A percentile compares a stretch with the other conserved stretches of the same genome.
Evolutionary conservation across 2,797 vertebrate species (phyloP).

Genomic region (Anniella stebbinsi): DNA sequence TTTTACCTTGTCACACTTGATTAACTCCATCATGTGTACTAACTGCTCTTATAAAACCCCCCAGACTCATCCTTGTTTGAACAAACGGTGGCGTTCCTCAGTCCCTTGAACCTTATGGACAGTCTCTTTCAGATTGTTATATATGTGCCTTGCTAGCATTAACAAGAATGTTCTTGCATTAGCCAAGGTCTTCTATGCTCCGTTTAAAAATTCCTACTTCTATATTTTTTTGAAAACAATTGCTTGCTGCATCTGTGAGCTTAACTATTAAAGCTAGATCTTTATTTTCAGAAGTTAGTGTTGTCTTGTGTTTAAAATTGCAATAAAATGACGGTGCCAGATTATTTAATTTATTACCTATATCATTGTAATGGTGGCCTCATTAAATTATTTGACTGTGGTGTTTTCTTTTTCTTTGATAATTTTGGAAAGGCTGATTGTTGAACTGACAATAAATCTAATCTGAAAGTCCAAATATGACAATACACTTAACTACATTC

Average conservation of each 20-base stretch:
- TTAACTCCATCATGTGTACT: slow-evolving; percentile 57
- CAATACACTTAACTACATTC: background rate
- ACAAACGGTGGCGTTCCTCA: slow-evolving; percentile 64
- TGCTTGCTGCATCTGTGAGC: background rate
- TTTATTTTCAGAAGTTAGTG: background rate
- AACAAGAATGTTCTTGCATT: slow-evolving; percentile 10
- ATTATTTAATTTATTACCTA: background rate
- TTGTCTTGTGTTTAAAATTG: background rate
- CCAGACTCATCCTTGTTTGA: slow-evolving; percentile 44
- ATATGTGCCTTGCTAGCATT: background rate
- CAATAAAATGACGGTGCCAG: background rate
- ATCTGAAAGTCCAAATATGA: background rate
- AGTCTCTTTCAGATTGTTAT: slow-evolving; percentile 22
- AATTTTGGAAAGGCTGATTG: background rate
- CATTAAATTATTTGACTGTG: background rate
- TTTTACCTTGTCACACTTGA: slow-evolving; percentile 59
- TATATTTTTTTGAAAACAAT: slow-evolving; percentile 28
- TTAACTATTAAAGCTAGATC: background rate
- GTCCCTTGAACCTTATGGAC: slow-evolving; percentile 63
- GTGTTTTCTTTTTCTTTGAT: background rate
- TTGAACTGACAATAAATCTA: background rate
- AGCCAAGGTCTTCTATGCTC: background rate
- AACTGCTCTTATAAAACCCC: slow-evolving; percentile 57
- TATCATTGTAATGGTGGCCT: background rate
- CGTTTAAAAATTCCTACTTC: slow-evolving; percentile 49